Conservation (phyloP, 1,140 invertebrate genomes). For the Palaemon carinicauda region DNA sequence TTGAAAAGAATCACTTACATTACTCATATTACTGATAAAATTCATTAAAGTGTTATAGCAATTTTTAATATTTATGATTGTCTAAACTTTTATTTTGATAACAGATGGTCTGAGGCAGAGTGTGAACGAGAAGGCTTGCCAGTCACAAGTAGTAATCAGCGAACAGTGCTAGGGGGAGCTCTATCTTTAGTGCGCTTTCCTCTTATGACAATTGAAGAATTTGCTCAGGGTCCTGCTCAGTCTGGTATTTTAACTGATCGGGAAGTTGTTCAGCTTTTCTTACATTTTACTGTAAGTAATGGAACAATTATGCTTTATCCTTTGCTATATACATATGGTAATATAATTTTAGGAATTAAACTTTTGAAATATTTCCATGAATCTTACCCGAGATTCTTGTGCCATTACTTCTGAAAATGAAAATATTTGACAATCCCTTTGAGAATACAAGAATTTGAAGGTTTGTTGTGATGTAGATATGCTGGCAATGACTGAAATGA, state of each 20-base stretch:
- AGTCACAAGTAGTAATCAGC: constrained; percentile 76
- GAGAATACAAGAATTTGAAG: no score
- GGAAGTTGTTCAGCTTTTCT: constrained; percentile 81
- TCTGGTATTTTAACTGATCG: constrained; percentile 78
- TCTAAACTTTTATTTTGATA: neutral
- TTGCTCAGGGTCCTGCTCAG: constrained; percentile 81
- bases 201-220: constrained; percentile 87
- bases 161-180: constrained; percentile 74
- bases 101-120: constrained; percentile 82
- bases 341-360: no score
- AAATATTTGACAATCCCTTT: no score
- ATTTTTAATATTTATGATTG: neutral
- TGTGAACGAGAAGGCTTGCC: constrained; percentile 75
- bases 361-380: no score
- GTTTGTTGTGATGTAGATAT: no score
- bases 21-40: neutral
- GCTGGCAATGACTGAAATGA: no score
- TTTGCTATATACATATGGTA: neutral
- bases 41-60: neutral
- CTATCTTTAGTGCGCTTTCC: constrained; percentile 83
- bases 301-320: neutral
- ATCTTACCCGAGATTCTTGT: no score
- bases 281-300: constrained; percentile 78
- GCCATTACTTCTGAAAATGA: no score
- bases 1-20: no score